A percentile compares a stretch with the other conserved stretches of the same genome.
These are phyloP conservation scores for Callosobruchus maculatus DNA, from an alignment of 2,888 invertebrate species.

Conservation along the genomic window DNA sequence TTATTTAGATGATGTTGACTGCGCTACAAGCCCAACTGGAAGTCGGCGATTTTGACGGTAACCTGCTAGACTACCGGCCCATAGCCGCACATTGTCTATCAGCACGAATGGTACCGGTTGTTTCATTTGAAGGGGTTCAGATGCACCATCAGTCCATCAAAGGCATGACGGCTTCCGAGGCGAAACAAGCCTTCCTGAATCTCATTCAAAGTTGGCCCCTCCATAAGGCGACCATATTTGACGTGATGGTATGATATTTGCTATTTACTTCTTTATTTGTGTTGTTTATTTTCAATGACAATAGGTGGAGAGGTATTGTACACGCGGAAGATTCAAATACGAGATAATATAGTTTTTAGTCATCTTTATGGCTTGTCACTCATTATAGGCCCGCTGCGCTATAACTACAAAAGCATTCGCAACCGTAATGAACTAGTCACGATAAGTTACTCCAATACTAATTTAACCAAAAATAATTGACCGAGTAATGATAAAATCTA, in stretches of 20 bases:
- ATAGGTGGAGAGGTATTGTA: no score
- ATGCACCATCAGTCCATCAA: slow-evolving; percentile 88
- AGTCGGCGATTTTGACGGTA: slow-evolving; percentile 74
- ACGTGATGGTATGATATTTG: slow-evolving; percentile 73
- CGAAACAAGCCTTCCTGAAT: slow-evolving; percentile 89
- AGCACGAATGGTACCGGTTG: slow-evolving; percentile 71
- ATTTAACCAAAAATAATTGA: no score
- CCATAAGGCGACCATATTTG: slow-evolving; percentile 89
- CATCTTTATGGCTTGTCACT: no score
- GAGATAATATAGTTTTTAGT: no score
- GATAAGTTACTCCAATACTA: no score
- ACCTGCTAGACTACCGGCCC: slow-evolving; percentile 58
- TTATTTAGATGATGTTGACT: slow-evolving; percentile 79
- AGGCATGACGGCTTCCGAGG: slow-evolving; percentile 81
- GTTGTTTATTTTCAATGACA: no score
- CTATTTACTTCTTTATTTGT: not conserved
- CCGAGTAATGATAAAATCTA: no score
- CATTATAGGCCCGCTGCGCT: no score
- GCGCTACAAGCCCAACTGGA: slow-evolving; percentile 92
- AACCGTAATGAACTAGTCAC: no score
- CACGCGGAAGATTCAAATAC: no score
- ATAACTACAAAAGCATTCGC: no score
- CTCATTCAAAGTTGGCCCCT: slow-evolving; percentile 92
- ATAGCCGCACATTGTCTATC: slow-evolving; percentile 82
- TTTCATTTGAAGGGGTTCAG: slow-evolving; percentile 80